Evolutionary conservation across 2,797 vertebrate species (phyloP).

Genomic region (Semaprochilodus insignis): DNA sequence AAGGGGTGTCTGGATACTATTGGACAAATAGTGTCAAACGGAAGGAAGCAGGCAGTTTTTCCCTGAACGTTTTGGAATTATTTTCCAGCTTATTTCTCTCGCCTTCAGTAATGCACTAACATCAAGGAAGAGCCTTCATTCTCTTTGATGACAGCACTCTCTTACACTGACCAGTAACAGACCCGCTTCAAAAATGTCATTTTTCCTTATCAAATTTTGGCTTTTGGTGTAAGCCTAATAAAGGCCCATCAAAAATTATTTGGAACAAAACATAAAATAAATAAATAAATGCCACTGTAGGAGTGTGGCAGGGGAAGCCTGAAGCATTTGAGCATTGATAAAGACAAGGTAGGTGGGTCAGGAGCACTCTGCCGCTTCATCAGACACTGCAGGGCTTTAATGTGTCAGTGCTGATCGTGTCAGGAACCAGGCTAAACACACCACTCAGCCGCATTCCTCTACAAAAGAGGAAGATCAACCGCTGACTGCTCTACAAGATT

Average conservation of each 20-base stretch:
- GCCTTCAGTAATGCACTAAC: no score
- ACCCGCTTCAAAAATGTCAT: background rate
- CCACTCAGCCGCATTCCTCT: background rate
- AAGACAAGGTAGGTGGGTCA: constrained; percentile 16
- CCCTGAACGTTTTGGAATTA: no score
- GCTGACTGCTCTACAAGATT: background rate
- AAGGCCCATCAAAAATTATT: background rate
- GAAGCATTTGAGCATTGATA: constrained; percentile 10
- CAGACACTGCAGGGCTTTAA: background rate
- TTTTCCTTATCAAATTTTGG: background rate
- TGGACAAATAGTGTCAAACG: no score
- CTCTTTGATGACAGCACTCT: background rate
- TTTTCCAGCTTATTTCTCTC: background rate
- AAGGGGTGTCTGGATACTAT: no score
- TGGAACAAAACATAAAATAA: background rate
- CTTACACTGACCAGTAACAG: background rate
- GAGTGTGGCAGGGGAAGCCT: constrained; percentile 7
- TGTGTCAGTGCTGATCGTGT: constrained; percentile 4
- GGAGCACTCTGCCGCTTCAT: constrained; percentile 9
- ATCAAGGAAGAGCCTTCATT: no score
- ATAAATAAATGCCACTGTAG: background rate
- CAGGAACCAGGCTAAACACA: constrained; percentile 23
- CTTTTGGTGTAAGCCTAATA: background rate
- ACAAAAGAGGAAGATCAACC: background rate
- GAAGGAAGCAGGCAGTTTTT: no score